Conservation (phyloP, 2,113 vertebrate genomes). For the Chascanopsetta lugubris region DNA sequence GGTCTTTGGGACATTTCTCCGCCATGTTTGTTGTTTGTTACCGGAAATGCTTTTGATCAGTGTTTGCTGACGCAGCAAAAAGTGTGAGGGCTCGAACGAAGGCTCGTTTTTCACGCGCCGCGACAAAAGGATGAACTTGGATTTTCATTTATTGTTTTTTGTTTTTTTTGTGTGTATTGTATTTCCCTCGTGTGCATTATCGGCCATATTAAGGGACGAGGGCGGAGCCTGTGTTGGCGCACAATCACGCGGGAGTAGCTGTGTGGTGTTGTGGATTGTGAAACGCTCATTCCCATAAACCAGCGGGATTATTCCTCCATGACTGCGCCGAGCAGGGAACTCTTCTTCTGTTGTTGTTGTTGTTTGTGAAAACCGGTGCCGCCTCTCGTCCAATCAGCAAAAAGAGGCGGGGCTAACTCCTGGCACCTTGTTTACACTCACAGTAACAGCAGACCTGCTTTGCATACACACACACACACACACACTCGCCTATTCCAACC, state of each 20-base stretch:
- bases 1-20: too few relatives aligned
- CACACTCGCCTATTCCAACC: constrained; percentile 12
- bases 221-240: background rate
- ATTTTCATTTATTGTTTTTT: too few relatives aligned
- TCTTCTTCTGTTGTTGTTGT: constrained; percentile 12
- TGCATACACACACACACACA: background rate
- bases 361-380: background rate
- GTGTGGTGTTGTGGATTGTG: background rate
- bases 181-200: too few relatives aligned
- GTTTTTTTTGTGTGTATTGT: too few relatives aligned
- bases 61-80: too few relatives aligned
- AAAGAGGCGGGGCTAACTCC: constrained; percentile 7
- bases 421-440: constrained; percentile 17
- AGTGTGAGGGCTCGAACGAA: too few relatives aligned
- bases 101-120: too few relatives aligned
- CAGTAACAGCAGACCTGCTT: constrained; percentile 11
- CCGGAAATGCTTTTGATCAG: too few relatives aligned
- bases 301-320: background rate
- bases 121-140: too few relatives aligned
- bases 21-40: too few relatives aligned
- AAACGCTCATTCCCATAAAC: constrained; percentile 14
- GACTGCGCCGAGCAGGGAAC: background rate
- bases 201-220: too few relatives aligned
- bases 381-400: constrained; percentile 25
- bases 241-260: background rate